Base-by-base conservation (phyloP, 1,140 invertebrate genomes). In the Neotoxoptera formosana region DNA sequence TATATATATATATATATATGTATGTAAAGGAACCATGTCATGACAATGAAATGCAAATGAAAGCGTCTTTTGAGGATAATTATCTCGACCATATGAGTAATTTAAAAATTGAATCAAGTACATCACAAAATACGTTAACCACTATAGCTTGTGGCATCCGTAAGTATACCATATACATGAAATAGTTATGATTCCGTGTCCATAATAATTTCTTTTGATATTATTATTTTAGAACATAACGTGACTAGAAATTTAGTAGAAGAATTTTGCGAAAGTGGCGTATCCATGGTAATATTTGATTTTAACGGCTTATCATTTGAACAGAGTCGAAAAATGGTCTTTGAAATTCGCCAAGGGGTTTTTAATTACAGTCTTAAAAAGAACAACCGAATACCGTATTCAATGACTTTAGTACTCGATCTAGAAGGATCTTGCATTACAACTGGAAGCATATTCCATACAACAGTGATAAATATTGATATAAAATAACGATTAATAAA, bases 301-400 rank as follows among this genome's bases (percentile, higher is more conserved):
- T 92, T 92, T 36, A 25, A 84, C 8, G 76, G 34, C 3, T 41
- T 84, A 25, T 53, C 81, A 8, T 51, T n/a, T 21, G 47, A 92
- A 53, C 45, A 53, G 47, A 25, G 91, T 30, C 91, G n/a, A 25
- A 92, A 92, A 84, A 84, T 92, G 76, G 34, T 92, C 34, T 30
- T 25, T 3, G 91, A 92, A 36, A 84, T 83, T 34, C 91, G 91
- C 23, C 91, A 92, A 53, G 91, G 91, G 6, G 81, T 92, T 51
- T 92, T 92, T 51, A 84, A 84, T 17, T 92, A 53, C 81, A 92
- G 91, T 41, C 34, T 92, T 8, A 84, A 92, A 21, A 92, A 92
- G 4, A 92, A 83, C 47, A 17, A 84, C 34, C 81, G 34, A 14
- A 14, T 84, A 25, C 91, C 91, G 17, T 92, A 92, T 41, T 84